A percentile compares a stretch with the other conserved stretches of the same genome.
These are phyloP conservation scores for Lethrus apterus DNA, from an alignment of 1,140 invertebrate genomes.

Conservation along the genomic window DNA sequence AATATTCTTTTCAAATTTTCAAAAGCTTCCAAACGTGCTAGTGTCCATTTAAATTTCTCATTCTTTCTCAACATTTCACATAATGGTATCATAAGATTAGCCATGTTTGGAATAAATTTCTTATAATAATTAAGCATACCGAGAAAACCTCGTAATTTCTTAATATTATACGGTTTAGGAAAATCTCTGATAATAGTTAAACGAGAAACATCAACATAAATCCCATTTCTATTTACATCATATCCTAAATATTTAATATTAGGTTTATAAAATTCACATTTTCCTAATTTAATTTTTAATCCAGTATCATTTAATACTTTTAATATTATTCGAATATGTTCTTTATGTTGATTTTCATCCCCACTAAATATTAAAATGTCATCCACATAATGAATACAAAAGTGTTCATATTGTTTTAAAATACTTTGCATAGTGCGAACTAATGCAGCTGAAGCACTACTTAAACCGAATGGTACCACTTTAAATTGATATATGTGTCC, in stretches of 20 bases:
- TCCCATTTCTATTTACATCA: not conserved
- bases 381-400: constrained; percentile 8
- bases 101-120: not conserved
- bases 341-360: not conserved
- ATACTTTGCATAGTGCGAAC: not conserved
- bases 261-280: not conserved
- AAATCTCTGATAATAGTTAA: constrained; percentile 5
- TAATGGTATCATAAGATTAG: not conserved
- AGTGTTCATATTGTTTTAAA: not conserved
- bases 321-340: constrained; percentile 5
- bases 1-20: constrained; percentile 1
- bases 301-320: not conserved
- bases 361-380: constrained; percentile 8
- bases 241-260: not conserved
- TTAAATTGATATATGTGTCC: constrained; percentile 8
- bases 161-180: constrained; percentile 12
- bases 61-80: constrained; percentile 5
- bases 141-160: constrained; percentile 5
- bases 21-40: constrained; percentile 10
- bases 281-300: not conserved
- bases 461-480: constrained; percentile 2
- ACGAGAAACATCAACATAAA: not conserved
- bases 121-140: constrained; percentile 7
- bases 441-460: not conserved
- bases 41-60: constrained; percentile 1